Conservation (phyloP, 2,113 vertebrate genomes). For the Dicerorhinus sumatrensis region DNA sequence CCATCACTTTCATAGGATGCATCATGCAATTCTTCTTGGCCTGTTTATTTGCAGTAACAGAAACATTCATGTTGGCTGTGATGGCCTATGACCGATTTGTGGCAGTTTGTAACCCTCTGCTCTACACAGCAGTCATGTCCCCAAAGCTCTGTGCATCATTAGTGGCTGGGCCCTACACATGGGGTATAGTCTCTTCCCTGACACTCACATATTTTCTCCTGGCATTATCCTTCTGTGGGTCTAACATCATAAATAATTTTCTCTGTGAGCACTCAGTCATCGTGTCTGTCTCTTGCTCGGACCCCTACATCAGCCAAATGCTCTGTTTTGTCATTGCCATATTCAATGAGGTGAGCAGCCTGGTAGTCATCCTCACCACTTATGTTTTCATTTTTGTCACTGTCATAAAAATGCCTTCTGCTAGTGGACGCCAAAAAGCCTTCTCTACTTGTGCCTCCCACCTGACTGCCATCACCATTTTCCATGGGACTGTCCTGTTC, state of each 20-base stretch:
- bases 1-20: background rate
- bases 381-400: slow-evolving; percentile 28
- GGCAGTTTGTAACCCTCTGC: background rate
- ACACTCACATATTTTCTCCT: slow-evolving; percentile 27
- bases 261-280: slow-evolving; percentile 63
- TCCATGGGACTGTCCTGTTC: slow-evolving; percentile 53
- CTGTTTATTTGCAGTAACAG: background rate
- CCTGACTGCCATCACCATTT: slow-evolving; percentile 39
- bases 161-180: background rate
- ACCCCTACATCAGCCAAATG: background rate
- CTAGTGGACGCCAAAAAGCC: background rate
- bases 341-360: slow-evolving; percentile 1
- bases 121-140: background rate
- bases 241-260: slow-evolving; percentile 51
- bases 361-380: background rate
- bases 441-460: slow-evolving; percentile 64
- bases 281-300: slow-evolving; percentile 48
- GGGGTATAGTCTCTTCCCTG: background rate
- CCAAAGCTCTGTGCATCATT: background rate
- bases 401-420: slow-evolving; percentile 40
- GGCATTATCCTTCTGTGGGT: slow-evolving; percentile 10
- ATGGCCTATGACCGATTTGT: background rate
- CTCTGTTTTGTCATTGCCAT: background rate
- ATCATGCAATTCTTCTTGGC: background rate
- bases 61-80: slow-evolving; percentile 44